phyloP scores from a whole-genome alignment of 92 coral and sea anemone genomes.

The Phymanthus crucifer region DNA sequence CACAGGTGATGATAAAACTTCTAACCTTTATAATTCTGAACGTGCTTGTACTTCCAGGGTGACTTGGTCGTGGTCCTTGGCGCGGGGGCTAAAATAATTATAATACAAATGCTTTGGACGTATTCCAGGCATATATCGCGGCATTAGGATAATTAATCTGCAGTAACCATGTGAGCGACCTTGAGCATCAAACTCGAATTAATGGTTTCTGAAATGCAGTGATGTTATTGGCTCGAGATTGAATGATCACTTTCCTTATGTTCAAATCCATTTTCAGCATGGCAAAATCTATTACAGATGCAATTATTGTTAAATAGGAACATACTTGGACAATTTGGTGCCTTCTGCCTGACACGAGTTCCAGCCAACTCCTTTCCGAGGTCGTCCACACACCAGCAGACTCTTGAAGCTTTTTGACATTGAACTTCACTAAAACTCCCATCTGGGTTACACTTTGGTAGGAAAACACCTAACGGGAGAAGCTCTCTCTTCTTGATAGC shows the following conservation, averaged over 20 bases:
- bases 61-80: slow-evolving; percentile 21
- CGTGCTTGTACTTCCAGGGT: slow-evolving; percentile 40
- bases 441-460: slow-evolving; percentile 81
- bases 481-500: slow-evolving; percentile 60
- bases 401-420: slow-evolving; percentile 60
- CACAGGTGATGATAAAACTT: neutral
- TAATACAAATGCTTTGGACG: neutral
- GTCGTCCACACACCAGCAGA: slow-evolving; percentile 91
- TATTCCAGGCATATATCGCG: neutral
- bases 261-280: too few species aligned
- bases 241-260: too few species aligned
- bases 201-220: neutral
- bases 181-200: too few species aligned
- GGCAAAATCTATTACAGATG: too few species aligned
- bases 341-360: slow-evolving; percentile 61
- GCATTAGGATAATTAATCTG: neutral
- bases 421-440: slow-evolving; percentile 73
- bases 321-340: slow-evolving; percentile 75
- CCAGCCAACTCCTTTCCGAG: slow-evolving; percentile 71
- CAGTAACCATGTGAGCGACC: too few species aligned
- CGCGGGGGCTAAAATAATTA: slow-evolving; percentile 22
- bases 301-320: too few species aligned
- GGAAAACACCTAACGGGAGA: slow-evolving; percentile 62
- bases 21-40: slow-evolving; percentile 59
- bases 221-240: neutral